Evolutionary conservation across 2,888 invertebrate species (phyloP).

Genomic region (Macrophya alboannulata): DNA sequence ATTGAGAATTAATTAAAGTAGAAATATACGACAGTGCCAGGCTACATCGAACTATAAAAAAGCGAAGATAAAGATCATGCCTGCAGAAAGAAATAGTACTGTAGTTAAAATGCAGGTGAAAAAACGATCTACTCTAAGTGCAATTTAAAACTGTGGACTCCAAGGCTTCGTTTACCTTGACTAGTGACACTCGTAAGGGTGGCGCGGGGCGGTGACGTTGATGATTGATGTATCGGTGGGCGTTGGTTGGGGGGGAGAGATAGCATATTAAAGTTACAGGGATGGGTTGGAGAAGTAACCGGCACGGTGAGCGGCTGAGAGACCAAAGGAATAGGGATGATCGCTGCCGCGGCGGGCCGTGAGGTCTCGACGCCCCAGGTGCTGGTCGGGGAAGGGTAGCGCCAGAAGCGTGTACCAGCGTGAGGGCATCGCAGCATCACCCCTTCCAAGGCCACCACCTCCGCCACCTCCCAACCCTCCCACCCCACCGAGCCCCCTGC

Average conservation of each 20-base stretch:
- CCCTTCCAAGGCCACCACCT: slow-evolving; percentile 78
- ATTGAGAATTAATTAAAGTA: slow-evolving; percentile 23
- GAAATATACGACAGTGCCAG: not conserved
- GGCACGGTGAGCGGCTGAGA: slow-evolving; percentile 87
- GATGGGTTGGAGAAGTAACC: slow-evolving; percentile 94
- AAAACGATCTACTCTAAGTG: slow-evolving; percentile 47
- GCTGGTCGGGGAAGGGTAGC: slow-evolving; percentile 96
- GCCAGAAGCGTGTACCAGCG: slow-evolving; percentile 95
- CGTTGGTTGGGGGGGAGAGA: slow-evolving; percentile 70
- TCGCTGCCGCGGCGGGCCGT: slow-evolving; percentile 82
- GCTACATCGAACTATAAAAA: slow-evolving; percentile 8
- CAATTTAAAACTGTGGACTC: slow-evolving; percentile 47
- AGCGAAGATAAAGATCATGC: slow-evolving; percentile 12
- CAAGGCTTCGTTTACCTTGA: slow-evolving; percentile 72
- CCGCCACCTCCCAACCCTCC: slow-evolving; percentile 79
- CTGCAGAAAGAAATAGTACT: not conserved
- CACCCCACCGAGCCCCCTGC: slow-evolving; percentile 76
- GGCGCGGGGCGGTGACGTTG: slow-evolving; percentile 71
- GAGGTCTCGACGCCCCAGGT: slow-evolving; percentile 92
- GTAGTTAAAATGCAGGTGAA: not conserved
- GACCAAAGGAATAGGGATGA: slow-evolving; percentile 87
- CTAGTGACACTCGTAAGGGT: slow-evolving; percentile 72
- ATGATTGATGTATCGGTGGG: slow-evolving; percentile 73
- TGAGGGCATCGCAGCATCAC: slow-evolving; percentile 86
- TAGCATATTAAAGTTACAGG: slow-evolving; percentile 66